Evolutionary conservation across 2,113 vertebrate genomes (phyloP).

Genomic region (Spheniscus mendiculus): DNA sequence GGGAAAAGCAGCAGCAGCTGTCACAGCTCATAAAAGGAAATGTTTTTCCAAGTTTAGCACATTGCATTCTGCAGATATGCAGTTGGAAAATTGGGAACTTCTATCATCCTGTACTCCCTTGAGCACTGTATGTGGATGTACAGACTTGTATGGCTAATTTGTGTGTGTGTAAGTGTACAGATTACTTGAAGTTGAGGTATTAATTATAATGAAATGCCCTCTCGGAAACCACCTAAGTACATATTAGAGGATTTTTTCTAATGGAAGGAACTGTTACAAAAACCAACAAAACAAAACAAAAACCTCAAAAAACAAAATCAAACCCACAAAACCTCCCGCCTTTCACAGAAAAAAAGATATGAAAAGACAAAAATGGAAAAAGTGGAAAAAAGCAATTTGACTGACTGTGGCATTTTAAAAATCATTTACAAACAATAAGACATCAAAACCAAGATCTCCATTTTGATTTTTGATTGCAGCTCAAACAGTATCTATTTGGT

Average conservation of each 20-base stretch:
- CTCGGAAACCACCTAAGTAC: not conserved
- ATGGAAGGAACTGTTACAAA: not conserved
- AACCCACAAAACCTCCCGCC: accelerated
- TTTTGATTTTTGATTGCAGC: not conserved
- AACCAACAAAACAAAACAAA: not conserved
- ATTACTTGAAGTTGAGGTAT: not conserved
- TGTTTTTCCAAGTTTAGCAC: not conserved
- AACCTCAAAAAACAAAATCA: accelerated
- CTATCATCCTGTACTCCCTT: not conserved
- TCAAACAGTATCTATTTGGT: not conserved
- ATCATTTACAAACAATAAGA: not conserved
- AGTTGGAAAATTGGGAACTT: not conserved
- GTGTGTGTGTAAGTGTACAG: not conserved
- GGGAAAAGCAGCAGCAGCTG: not conserved
- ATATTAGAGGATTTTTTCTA: not conserved
- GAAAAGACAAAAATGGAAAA: not conserved
- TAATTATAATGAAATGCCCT: not conserved
- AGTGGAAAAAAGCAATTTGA: not conserved
- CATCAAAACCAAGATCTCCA: not conserved
- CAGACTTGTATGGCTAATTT: not conserved
- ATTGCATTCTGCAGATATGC: not conserved
- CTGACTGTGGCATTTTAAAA: not conserved
- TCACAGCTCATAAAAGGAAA: not conserved
- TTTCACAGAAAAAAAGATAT: not conserved
- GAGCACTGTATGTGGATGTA: not conserved